Evolutionary conservation across 2,888 invertebrate genomes (phyloP).

Genomic region (Ophion slaviceki): DNA sequence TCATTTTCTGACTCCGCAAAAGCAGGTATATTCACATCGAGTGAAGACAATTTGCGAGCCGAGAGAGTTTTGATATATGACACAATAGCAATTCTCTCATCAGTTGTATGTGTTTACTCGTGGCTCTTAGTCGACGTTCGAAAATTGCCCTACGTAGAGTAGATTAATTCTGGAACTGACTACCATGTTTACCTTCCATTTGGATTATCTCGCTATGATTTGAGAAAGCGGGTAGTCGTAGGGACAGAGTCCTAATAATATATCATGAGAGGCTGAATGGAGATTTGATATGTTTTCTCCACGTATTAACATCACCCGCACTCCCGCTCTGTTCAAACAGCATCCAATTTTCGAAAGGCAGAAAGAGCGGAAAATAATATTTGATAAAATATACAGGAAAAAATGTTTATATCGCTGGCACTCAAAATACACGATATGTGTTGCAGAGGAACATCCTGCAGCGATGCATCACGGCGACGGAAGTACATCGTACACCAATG

Average conservation of each 20-base stretch:
- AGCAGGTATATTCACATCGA: not conserved
- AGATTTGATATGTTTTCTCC: slow-evolving; percentile 34
- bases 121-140: slow-evolving; percentile 5
- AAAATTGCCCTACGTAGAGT: slow-evolving; percentile 39
- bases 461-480: slow-evolving; percentile 92
- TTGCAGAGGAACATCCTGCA: slow-evolving; percentile 93
- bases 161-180: slow-evolving; percentile 56
- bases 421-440: slow-evolving; percentile 60
- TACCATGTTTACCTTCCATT: slow-evolving; percentile 64
- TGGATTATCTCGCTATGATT: slow-evolving; percentile 60
- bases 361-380: not conserved
- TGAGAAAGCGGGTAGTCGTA: slow-evolving; percentile 18
- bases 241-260: slow-evolving; percentile 18
- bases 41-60: not conserved
- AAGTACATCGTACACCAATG: slow-evolving; percentile 82
- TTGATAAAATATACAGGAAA: not conserved
- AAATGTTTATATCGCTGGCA: not conserved
- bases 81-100: slow-evolving; percentile 32
- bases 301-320: slow-evolving; percentile 9
- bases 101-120: slow-evolving; percentile 40
- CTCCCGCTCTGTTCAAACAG: slow-evolving; percentile 15
- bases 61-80: not conserved
- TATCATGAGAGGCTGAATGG: slow-evolving; percentile 25
- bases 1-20: not conserved
- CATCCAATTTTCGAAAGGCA: not conserved